These are phyloP conservation scores for Heliconius charithonia DNA, from an alignment of 2,888 invertebrate genomes.

Conservation along the genomic window DNA sequence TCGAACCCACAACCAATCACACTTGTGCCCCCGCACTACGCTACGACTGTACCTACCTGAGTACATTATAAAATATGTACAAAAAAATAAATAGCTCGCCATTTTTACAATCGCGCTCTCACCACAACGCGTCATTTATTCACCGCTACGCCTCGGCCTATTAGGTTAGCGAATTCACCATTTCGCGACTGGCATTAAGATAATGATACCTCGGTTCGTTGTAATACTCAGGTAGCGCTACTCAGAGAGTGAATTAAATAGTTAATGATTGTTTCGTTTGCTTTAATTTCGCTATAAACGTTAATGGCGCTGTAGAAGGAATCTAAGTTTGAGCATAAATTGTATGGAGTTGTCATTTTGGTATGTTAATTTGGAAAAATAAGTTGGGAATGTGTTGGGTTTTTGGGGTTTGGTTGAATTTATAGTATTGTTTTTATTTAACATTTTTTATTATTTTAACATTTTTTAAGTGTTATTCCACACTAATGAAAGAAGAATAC, in stretches of 20 bases:
- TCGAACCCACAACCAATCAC: no score
- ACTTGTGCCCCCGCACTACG: no score
- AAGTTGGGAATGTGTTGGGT: no score
- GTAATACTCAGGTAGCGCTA: slow-evolving; percentile 40
- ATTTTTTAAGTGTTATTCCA: no score
- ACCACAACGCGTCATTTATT: slow-evolving; percentile 57
- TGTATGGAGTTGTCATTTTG: background rate
- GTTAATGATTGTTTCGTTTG: slow-evolving; percentile 45
- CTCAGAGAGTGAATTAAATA: slow-evolving; percentile 47
- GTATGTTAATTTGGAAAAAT: slow-evolving; percentile 19
- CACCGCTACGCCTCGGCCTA: slow-evolving; percentile 58
- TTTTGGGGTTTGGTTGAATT: background rate
- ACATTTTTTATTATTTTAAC: no score
- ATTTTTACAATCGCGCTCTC: slow-evolving; percentile 25
- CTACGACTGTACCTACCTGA: background rate
- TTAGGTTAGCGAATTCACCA: slow-evolving; percentile 59
- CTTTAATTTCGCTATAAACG: slow-evolving; percentile 42
- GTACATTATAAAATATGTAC: background rate
- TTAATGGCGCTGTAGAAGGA: slow-evolving; percentile 1
- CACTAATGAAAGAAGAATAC: no score
- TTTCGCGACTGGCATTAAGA: slow-evolving; percentile 55
- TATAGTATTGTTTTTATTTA: no score
- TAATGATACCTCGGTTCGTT: slow-evolving; percentile 56
- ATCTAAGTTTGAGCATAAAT: slow-evolving; percentile 14
- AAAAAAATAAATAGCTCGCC: slow-evolving; percentile 3